Evolutionary conservation across 1,140 invertebrate species (phyloP).

Genomic region (Holotrichia oblita): DNA sequence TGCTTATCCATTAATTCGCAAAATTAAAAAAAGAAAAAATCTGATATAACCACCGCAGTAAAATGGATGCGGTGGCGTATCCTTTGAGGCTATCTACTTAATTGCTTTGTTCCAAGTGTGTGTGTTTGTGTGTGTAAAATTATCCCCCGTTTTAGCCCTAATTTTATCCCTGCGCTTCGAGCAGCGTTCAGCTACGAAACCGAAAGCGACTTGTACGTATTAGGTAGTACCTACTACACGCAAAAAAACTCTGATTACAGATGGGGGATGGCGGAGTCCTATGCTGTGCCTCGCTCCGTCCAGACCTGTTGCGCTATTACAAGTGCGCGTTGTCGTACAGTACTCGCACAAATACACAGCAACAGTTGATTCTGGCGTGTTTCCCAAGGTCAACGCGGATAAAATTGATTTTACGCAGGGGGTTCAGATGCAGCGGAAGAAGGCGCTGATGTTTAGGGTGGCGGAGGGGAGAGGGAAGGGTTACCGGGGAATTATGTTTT

Average conservation of each 20-base stretch:
- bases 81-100: conserved; percentile 27
- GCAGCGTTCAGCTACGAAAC: neutral
- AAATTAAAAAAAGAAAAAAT: conserved; percentile 28
- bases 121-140: neutral
- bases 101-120: conserved; percentile 26
- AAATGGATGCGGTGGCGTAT: neutral
- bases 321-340: conserved; percentile 32
- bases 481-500: too few relatives aligned
- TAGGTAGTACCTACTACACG: conserved; percentile 3
- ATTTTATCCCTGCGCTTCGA: conserved; percentile 10
- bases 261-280: too few relatives aligned
- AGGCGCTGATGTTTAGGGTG: conserved; percentile 40
- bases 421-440: conserved; percentile 41
- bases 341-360: conserved; percentile 39
- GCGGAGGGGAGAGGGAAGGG: too few relatives aligned
- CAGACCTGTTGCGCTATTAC: conserved; percentile 46
- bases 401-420: conserved; percentile 47
- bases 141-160: conserved; percentile 1
- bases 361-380: conserved; percentile 46
- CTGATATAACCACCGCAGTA: neutral
- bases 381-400: conserved; percentile 44
- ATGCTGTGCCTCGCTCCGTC: neutral
- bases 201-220: too few relatives aligned
- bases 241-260: neutral
- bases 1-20: neutral